Evolutionary conservation across 1,140 invertebrate species (phyloP).

Genomic region (Heliconius melpomene): DNA sequence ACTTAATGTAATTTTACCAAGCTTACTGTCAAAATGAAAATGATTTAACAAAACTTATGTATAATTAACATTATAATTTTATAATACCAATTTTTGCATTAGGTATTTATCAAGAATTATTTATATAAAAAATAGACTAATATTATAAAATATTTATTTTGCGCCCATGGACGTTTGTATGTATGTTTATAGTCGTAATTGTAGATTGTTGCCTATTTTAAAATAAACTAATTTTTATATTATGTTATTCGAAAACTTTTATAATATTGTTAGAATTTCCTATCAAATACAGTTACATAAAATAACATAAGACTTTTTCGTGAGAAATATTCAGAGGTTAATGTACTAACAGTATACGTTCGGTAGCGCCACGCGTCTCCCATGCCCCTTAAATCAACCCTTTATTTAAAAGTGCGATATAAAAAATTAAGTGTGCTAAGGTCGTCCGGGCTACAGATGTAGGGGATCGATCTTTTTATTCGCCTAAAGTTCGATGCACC

Average conservation of each 20-base stretch:
- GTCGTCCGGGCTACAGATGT: constrained; percentile 52
- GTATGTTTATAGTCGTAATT: too few species aligned
- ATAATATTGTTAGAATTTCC: not conserved
- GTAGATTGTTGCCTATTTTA: too few species aligned
- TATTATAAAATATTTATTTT: too few species aligned
- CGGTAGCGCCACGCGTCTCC: constrained; percentile 55
- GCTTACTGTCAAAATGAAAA: too few species aligned
- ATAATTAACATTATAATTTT: too few species aligned
- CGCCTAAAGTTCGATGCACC: constrained; percentile 28
- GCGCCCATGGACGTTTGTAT: too few species aligned
- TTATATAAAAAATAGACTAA: too few species aligned
- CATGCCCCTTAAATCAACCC: constrained; percentile 47
- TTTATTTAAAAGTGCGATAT: constrained; percentile 49
- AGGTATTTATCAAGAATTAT: too few species aligned
- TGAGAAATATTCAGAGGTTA: constrained; percentile 45
- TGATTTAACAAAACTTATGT: too few species aligned
- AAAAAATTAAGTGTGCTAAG: constrained; percentile 69
- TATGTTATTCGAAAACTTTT: not conserved
- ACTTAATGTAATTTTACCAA: too few species aligned
- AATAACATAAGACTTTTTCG: constrained; percentile 2
- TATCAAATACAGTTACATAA: not conserved
- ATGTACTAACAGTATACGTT: constrained; percentile 41
- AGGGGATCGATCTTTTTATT: constrained; percentile 27
- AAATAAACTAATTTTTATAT: too few species aligned
- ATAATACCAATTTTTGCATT: too few species aligned